Evolutionary conservation across 2,113 vertebrate species (phyloP), one percentile per base, ranked within the genome.

Genomic region (Xiphophorus couchianus): DNA sequence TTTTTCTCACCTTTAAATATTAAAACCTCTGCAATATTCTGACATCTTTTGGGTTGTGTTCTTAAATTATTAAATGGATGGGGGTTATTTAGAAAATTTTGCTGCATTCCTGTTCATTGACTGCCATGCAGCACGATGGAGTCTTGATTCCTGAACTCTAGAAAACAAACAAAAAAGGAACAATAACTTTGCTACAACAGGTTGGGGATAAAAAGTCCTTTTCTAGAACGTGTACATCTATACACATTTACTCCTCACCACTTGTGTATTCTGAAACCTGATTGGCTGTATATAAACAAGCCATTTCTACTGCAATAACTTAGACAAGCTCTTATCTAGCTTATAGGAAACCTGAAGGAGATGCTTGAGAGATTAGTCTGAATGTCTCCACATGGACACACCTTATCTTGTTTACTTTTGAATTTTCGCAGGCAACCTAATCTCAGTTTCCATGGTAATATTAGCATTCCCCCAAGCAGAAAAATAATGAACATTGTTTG

Each of bases 361-460:
- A 81, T 83, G 78, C 65, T 60, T 12, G 65, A 1, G 39, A 84
- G 87, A 89, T 85, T 81, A 85, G 35, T 73, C 15, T 2, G 31
- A 65, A 78, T 22, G 81, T 68, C 7, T 69, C 73, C 64, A 39
- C 81, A 66, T 54, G 62, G 67, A 66, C 81, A 54, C 88, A 72
- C 82, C 84, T 88, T 77, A 78, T 84, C 83, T 88, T 77, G 71
- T 84, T 86, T 81, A 82, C 70, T 54, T 76, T 58, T 58, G 35
- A 42, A 68, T 33, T 37, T 73, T 48, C 58, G 70, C 81, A 25
- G 60, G 29, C 78, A 77, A 68, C 77, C 78, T 27, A 15, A 35
- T 69, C 80, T 76, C 83, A 65, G 83, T 90, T 87, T 67, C 89
- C 80, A 89, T 86, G 89, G 85, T n/a, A 66, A 89, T 69, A 74